Evolutionary conservation across 2,113 vertebrate species (phyloP).

Genomic region (Arenaria interpres): DNA sequence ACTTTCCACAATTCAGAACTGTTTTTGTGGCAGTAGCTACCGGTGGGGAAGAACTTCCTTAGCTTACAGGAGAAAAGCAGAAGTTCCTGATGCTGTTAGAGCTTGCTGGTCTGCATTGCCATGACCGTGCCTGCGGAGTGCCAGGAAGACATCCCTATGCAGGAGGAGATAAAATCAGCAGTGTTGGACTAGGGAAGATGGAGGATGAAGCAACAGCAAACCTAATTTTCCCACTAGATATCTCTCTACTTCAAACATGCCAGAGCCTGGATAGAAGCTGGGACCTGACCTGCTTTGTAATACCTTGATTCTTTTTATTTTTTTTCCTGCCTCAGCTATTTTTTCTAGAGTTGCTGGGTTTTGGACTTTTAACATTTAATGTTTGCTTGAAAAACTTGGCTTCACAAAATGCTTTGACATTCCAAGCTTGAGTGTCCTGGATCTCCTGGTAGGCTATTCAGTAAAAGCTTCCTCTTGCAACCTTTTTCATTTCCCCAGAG

Average conservation of each 20-base stretch:
- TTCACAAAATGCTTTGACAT: background rate
- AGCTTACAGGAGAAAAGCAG: background rate
- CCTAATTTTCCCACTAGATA: background rate
- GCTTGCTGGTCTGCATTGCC: background rate
- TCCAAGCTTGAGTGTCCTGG: background rate
- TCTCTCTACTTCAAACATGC: background rate
- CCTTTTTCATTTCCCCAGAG: background rate
- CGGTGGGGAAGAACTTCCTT: background rate
- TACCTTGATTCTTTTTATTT: background rate
- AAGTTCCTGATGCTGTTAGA: background rate
- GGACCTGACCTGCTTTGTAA: background rate
- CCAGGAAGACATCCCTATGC: background rate
- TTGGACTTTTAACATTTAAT: background rate
- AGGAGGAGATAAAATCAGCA: background rate
- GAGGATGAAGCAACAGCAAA: background rate
- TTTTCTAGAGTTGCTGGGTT: background rate
- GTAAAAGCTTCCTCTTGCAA: background rate
- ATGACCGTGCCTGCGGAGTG: rapidly evolving
- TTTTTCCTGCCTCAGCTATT: background rate
- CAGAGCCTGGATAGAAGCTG: background rate
- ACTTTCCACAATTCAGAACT: background rate
- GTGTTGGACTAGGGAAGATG: background rate
- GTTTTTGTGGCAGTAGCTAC: background rate
- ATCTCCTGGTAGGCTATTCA: background rate
- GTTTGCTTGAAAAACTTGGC: background rate